Conservation (phyloP, 2,888 invertebrate genomes). For the Amorpha juglandis region DNA sequence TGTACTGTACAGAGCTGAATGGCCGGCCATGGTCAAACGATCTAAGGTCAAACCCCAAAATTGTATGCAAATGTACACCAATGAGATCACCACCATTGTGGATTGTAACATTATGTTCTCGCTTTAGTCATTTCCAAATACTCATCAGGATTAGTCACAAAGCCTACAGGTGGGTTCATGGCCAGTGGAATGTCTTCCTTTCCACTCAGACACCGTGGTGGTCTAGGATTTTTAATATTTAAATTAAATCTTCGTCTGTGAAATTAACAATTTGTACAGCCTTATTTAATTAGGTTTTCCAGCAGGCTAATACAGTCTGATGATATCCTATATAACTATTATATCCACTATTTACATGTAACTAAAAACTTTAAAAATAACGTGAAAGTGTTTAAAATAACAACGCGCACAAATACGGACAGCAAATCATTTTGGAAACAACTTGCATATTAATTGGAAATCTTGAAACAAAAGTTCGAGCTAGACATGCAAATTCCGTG, state of each 20-base stretch:
- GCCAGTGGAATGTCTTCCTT: constrained; percentile 16
- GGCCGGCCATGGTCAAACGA: constrained; percentile 46
- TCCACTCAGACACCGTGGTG: background rate
- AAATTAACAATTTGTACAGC: background rate
- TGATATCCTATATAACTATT: constrained; percentile 1
- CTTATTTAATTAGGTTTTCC: too few species aligned
- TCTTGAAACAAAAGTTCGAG: background rate
- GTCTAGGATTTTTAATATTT: background rate
- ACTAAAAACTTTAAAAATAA: background rate
- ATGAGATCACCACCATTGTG: constrained; percentile 62
- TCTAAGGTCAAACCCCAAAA: constrained; percentile 62
- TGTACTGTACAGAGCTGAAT: constrained; percentile 46
- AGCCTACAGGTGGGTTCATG: constrained; percentile 24
- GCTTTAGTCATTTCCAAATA: constrained; percentile 24
- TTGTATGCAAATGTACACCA: constrained; percentile 63
- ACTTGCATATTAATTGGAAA: background rate
- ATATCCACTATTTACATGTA: background rate
- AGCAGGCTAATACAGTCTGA: too few species aligned
- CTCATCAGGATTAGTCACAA: constrained; percentile 23
- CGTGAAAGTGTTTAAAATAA: background rate
- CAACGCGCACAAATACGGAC: background rate
- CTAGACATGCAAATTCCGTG: constrained; percentile 5
- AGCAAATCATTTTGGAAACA: background rate
- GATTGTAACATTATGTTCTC: constrained; percentile 17
- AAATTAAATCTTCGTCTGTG: background rate